Evolutionary conservation across 2,113 vertebrate genomes (phyloP).

Genomic region (Mirza zaza): DNA sequence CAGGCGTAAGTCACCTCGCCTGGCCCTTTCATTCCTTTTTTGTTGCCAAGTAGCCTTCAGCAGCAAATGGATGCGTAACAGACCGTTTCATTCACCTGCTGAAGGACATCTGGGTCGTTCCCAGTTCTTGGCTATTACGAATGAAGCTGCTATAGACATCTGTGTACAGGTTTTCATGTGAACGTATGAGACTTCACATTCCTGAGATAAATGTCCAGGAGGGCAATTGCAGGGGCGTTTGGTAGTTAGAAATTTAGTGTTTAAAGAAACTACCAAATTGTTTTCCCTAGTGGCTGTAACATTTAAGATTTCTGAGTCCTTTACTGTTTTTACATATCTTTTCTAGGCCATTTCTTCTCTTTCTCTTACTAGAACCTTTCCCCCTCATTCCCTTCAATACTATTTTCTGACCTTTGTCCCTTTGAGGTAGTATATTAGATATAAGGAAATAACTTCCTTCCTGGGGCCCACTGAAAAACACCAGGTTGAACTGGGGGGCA

Average conservation of each 20-base stretch:
- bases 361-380: background rate
- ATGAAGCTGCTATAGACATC: background rate
- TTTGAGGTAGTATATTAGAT: background rate
- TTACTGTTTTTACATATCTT: background rate
- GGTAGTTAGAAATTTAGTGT: background rate
- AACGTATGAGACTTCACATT: background rate
- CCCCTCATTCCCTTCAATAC: background rate
- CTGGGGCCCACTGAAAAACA: background rate
- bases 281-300: background rate
- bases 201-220: background rate
- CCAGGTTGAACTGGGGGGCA: background rate
- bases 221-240: background rate
- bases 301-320: background rate
- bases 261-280: background rate
- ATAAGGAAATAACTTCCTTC: background rate
- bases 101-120: no score
- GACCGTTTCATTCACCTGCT: background rate
- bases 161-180: background rate
- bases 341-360: background rate
- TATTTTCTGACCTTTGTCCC: background rate
- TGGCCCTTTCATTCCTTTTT: background rate
- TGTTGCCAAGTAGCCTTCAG: background rate
- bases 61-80: no score
- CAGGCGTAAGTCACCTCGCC: no score
- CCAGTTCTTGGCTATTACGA: background rate